Base-by-base conservation (phyloP, 2,888 invertebrate species). In the Mesodorylaimus sp. region DNA sequence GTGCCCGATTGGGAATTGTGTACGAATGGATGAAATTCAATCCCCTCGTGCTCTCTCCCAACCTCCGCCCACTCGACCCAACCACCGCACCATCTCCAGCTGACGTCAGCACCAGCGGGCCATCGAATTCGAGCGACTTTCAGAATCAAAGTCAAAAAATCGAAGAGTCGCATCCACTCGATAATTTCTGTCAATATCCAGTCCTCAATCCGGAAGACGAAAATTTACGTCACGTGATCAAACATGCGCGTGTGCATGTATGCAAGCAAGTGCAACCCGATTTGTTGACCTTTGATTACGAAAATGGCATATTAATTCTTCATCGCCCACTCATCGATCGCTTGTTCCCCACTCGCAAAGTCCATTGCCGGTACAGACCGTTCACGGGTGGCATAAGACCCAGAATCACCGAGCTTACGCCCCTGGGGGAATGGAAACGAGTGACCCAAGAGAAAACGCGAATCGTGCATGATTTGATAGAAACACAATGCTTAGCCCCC, bases 401-500 rank as follows among this genome's bases (percentile, higher is more conserved):
- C 10, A 16, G 10, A 16, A 32, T 32, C 7, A 16, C 16, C 32
- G 32, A 32, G 10, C 16, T 10, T 16, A 32, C 7, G 32, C 32
- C 32, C 10, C 32, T 32, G 16, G 16, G 7, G 32, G 32, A 32
- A 32, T 32, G 32, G 32, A 32, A 32, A 16, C 32, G 7, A 10
- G 32, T 32, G 32, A 16, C 32, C 32, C 7, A 7, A 16, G 32
- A 32, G 7, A 7, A 32, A 7, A 32, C 32, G 32, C 7, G 32
- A 32, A 32, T 32, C 32, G 16, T 16, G 32, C 32, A 32, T 32
- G 32, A 32, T 32, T 16, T 10, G 16, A 10, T 32, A 7, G 32
- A 32, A 36, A 57, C 56, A 3, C 2, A 3, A 38, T 26, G 36
- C 23, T 23, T 13, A 39, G 19, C 43, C 16, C 16, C 26, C 19